A percentile compares a stretch with the other conserved stretches of the same genome.
phyloP scores from a whole-genome alignment of 1,140 invertebrate genomes.

The Pectinophora gossypiella region DNA sequence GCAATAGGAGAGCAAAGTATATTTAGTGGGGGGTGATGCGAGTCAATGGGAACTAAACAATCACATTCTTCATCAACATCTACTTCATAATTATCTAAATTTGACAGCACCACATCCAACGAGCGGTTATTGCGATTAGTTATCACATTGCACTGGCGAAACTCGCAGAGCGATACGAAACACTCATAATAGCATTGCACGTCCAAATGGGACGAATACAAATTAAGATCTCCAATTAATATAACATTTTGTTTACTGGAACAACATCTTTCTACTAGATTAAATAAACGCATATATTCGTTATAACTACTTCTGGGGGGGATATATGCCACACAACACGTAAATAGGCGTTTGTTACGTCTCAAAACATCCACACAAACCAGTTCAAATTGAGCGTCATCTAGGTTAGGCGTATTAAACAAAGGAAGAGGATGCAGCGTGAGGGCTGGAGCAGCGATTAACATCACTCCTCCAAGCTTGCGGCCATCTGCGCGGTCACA shows the following conservation, averaged over 20 bases:
- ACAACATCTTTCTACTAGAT: background rate
- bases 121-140: background rate
- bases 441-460: background rate
- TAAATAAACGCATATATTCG: background rate
- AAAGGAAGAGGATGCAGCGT: background rate
- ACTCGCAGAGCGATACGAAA: background rate
- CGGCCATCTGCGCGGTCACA: background rate
- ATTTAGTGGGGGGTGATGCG: too few relatives aligned
- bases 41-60: too few relatives aligned
- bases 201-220: background rate
- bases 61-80: too few relatives aligned
- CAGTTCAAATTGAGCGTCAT: background rate
- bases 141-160: background rate
- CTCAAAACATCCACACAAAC: background rate
- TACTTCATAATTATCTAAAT: too few relatives aligned
- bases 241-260: background rate
- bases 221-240: background rate
- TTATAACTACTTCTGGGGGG: background rate
- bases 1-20: too few relatives aligned
- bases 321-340: background rate
- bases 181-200: background rate
- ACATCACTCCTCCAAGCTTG: background rate
- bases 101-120: background rate
- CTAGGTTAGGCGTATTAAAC: background rate
- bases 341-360: background rate